A percentile compares a stretch with the other conserved stretches of the same genome.
These are phyloP conservation scores for Strix uralensis DNA, from an alignment of 2,113 vertebrate species.

Conservation along the genomic window DNA sequence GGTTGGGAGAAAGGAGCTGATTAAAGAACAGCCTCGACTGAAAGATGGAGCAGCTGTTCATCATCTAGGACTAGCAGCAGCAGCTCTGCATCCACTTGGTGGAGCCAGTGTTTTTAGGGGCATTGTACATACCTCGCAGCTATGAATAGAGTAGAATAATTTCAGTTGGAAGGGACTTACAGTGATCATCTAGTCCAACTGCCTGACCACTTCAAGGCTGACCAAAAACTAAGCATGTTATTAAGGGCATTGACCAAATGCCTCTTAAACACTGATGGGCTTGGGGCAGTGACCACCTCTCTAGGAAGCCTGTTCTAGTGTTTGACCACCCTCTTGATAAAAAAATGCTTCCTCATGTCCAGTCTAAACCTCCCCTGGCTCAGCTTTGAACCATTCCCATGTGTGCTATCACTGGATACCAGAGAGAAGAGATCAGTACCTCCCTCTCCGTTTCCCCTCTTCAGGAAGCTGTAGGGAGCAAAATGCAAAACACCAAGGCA, in stretches of 20 bases:
- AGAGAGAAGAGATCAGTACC: neutral
- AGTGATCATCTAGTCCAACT: neutral
- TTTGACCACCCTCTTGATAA: neutral
- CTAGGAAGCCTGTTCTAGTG: neutral
- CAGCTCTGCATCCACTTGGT: neutral
- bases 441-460: neutral
- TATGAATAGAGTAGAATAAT: neutral
- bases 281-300: neutral
- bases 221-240: neutral
- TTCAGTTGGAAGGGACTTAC: neutral
- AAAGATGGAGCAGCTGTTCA: neutral
- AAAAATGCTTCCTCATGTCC: neutral
- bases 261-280: neutral
- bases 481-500: neutral
- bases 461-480: neutral
- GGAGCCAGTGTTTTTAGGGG: neutral
- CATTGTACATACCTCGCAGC: neutral
- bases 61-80: neutral
- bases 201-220: neutral
- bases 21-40: neutral
- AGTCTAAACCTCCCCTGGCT: neutral
- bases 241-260: neutral
- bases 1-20: neutral
- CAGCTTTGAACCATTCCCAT: neutral
- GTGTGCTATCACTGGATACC: neutral